Base-by-base conservation (phyloP, 1,140 invertebrate genomes). In the Lasioglossum albipes region DNA sequence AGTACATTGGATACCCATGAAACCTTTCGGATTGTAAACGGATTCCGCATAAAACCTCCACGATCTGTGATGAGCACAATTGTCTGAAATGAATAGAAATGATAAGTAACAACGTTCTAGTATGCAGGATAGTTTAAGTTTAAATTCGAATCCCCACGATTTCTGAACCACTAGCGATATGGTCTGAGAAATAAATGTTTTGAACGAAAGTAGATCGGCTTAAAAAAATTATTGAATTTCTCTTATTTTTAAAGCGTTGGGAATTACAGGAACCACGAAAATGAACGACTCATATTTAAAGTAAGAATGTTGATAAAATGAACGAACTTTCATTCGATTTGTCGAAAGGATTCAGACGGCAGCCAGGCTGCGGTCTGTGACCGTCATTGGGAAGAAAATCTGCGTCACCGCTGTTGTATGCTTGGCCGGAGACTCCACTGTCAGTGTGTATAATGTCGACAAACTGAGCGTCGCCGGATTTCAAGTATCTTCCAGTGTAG, bases 371-470 rank as follows among this genome's bases (percentile, higher is more conserved):
- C 0, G n/a, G 20, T n/a, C 20, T n/a, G n/a, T n/a, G 57, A 7
- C 57, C 57, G 2, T 7, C 7, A 9, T 59, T 59, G 6, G 57
- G 57, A 2, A 4, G 7, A 9, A 59, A 59, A 59, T 59, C n/a
- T 1, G n/a, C 20, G n/a, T 18, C 18, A 20, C 6, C 57, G 7
- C 18, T n/a, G n/a, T n/a, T n/a, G 7, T n/a, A 7, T 1, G 2
- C 0, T n/a, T 59, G 20, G 2, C 57, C 57, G 0, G 2, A 0
- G 20, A n/a, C 0, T 7, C 57, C 57, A 9, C 0, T 7, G 9
- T 59, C 57, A 2, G 57, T 59, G 20, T 59, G 57, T 59, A 59
- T 59, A 7, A 59, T 59, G 57, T n/a, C 57, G 57, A 59, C 57
- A 9, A 59, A 59, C 0, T 7, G 0, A n/a, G 57, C 57, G n/a